Base-by-base conservation (phyloP, 2,888 invertebrate genomes). In the Argyra leucocephala region DNA sequence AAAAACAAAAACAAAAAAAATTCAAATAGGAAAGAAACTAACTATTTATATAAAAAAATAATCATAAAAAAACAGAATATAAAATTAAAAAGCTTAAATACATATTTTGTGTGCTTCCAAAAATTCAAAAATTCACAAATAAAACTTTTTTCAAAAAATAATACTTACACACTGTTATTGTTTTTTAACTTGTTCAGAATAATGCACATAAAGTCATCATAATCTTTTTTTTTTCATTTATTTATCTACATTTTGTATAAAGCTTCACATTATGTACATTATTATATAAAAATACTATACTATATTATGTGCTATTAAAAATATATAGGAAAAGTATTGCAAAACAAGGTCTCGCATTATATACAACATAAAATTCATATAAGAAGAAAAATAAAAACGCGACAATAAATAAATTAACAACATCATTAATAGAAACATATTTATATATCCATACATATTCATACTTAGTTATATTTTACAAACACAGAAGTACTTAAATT, bases 291-390 rank as follows among this genome's bases (percentile, higher is more conserved):
- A 31, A 31, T 31, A 31, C 10, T 7, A 31, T 7, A 31, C 5
- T 31, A 31, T n/a, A n/a, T n/a, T n/a, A n/a, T n/a, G n/a, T n/a
- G n/a, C n/a, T n/a, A n/a, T n/a, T n/a, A n/a, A n/a, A n/a, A n/a
- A 10, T 48, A 48, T 48, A 48, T 48, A 48, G 48, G 48, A 48
- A 48, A 48, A 48, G 48, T 18, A 48, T 48, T 48, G 48, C 48
- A 48, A 48, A 48, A 48, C 48, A 48, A 48, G 48, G 48, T 48
- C 48, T 48, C 48, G 48, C 48, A 15, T 48, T 48, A 48, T 48
- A 18, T 48, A 48, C 48, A 18, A 31, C 7, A 31, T 31, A 31
- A 31, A 7, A 31, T n/a, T n/a, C n/a, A n/a, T n/a, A n/a, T n/a
- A n/a, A n/a, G n/a, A n/a, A n/a, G n/a, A n/a, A n/a, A n/a, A n/a